Evolutionary conservation across 1,140 invertebrate species (phyloP), one percentile per base, ranked within the genome.

Genomic region (Vanessa tameamea): DNA sequence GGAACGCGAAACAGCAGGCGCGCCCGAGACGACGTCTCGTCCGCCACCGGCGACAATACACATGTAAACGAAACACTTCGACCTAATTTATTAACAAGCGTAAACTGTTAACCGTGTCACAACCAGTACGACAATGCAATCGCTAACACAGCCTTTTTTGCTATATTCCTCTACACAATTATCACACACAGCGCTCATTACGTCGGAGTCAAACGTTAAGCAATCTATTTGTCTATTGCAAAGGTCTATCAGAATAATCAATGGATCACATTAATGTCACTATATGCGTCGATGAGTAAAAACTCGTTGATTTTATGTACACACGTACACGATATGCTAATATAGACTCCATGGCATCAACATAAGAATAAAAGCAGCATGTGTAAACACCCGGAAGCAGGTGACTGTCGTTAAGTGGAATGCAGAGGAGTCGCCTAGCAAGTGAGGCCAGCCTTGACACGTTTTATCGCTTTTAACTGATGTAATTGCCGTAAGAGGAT

Each of bases 361-460:
- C 69, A 72, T 80, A 74, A 70, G 76, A 71, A 65, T 63, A 78
- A 72, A 80, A 80, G 63, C 73, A 71, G 61, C 74, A 50, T 73
- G 66, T 76, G 57, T 55, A 66, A 70, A 70, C 43, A 88, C 85
- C 79, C 87, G 87, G 87, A 91, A 88, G 76, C 80, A 77, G 77
- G 73, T 78, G 64, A 64, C 69, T 75, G 85, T 90, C 72, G 88
- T 83, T 75, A 87, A 69, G 83, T 83, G 82, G 85, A 84, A 78
- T 79, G 75, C 75, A 69, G 65, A 80, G 81, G 64, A 74, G 76
- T 79, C 76, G 74, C 71, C 74, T 69, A 76, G 78, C 78, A 75
- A 73, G 67, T 79, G 50, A 73, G 55, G 43, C 31, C 64, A 77
- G 76, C 89, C 89, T 91, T 90, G 88, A 89, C 87, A 90, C 78